Conservation (phyloP, 2,797 vertebrate species). For the Lagorchestes hirsutus region DNA sequence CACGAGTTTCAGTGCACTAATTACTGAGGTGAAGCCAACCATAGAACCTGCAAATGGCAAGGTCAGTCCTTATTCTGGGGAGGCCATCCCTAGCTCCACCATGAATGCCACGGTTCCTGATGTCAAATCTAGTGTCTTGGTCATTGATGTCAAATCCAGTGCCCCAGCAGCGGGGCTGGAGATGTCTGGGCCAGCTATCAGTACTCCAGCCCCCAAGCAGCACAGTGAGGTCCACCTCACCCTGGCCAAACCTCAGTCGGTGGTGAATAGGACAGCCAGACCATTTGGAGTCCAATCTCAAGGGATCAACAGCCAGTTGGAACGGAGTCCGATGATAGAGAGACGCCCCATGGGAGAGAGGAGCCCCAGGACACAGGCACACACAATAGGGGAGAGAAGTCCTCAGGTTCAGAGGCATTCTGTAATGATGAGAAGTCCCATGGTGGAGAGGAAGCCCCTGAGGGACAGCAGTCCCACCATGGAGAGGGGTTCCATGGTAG, state of each 20-base stretch:
- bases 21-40: constrained; percentile 45
- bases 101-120: constrained; percentile 12
- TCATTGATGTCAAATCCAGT: constrained; percentile 59
- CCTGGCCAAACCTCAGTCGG: constrained; percentile 86
- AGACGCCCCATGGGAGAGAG: constrained; percentile 70
- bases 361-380: neutral
- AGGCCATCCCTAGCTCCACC: constrained; percentile 55
- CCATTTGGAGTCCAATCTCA: constrained; percentile 90
- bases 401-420: constrained; percentile 74
- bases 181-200: constrained; percentile 39
- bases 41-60: neutral
- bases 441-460: neutral
- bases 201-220: constrained; percentile 83
- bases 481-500: constrained; percentile 71
- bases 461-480: neutral
- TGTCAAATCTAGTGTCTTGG: constrained; percentile 66
- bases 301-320: constrained; percentile 42
- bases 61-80: constrained; percentile 60
- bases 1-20: neutral
- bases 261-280: constrained; percentile 94
- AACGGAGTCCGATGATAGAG: constrained; percentile 75
- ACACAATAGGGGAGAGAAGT: constrained; percentile 66
- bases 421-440: neutral
- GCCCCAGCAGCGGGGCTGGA: constrained; percentile 37
- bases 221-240: constrained; percentile 89